Percentiles rank a stretch among this genome's conserved stretches.
Conservation (phyloP, 1,140 invertebrate species). For the Achroia grisella region DNA sequence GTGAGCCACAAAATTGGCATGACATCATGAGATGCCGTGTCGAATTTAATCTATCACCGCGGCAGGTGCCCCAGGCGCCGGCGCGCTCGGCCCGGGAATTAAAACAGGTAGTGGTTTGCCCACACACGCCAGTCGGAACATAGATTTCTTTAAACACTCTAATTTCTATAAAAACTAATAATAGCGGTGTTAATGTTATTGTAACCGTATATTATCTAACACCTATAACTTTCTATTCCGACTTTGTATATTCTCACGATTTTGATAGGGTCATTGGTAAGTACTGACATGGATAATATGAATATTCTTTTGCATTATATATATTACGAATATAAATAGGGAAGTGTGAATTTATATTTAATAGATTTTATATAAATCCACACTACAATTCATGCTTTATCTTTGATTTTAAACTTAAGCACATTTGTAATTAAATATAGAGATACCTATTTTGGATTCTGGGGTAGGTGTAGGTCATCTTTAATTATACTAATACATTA, state of each 20-base stretch:
- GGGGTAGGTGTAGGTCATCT: no score
- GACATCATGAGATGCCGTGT: constrained; percentile 64
- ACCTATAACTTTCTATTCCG: constrained; percentile 3
- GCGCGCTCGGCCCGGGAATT: constrained; percentile 23
- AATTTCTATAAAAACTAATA: constrained; percentile 38
- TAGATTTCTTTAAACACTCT: constrained; percentile 28
- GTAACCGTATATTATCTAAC: constrained; percentile 24
- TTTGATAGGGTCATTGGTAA: no score
- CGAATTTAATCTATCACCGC: constrained; percentile 70
- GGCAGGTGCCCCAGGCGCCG: constrained; percentile 46
- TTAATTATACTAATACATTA: no score
- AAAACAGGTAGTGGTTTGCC: constrained; percentile 52
- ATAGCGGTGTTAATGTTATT: constrained; percentile 26
- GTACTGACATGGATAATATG: no score
- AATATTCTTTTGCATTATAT: no score
- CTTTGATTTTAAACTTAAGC: no score
- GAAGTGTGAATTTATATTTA: no score
- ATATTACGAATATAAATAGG: no score
- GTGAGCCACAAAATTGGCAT: constrained; percentile 56
- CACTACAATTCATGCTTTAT: no score
- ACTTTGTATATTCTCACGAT: not conserved
- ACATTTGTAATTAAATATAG: no score
- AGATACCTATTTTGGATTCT: no score
- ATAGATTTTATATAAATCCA: no score
- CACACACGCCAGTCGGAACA: constrained; percentile 36